These are phyloP conservation scores for Melanotaenia parkinsoni DNA, from an alignment of 2,797 vertebrate genomes.

Conservation along the genomic window DNA sequence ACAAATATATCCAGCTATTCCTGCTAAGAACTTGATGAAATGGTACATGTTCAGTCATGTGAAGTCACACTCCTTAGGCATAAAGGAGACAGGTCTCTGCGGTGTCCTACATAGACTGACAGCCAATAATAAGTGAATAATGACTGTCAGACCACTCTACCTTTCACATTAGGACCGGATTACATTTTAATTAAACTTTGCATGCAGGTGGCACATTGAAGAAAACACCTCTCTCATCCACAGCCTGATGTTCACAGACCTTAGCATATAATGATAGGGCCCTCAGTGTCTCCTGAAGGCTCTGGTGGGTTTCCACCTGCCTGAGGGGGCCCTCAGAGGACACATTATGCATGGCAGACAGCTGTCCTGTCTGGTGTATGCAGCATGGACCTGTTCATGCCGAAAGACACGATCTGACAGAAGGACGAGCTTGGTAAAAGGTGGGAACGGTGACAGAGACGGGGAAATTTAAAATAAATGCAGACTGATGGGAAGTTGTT, in stretches of 20 bases:
- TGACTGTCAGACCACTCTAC: constrained; percentile 41
- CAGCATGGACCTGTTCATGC: constrained; percentile 57
- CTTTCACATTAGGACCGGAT: constrained; percentile 38
- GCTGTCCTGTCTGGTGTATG: constrained; percentile 68
- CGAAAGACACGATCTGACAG: constrained; percentile 66
- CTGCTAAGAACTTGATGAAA: constrained; percentile 10
- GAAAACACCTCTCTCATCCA: constrained; percentile 65
- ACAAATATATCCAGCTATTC: constrained; percentile 5
- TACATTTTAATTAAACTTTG: constrained; percentile 64
- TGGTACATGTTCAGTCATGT: constrained; percentile 13
- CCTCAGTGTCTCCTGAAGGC: constrained; percentile 31
- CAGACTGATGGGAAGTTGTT: constrained; percentile 8
- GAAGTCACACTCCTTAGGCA: constrained; percentile 24
- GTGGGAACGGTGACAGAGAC: neutral
- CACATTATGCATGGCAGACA: constrained; percentile 76
- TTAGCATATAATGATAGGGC: constrained; percentile 48
- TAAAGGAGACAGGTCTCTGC: constrained; percentile 24
- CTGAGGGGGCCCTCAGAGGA: constrained; percentile 68
- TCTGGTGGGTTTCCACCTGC: constrained; percentile 55
- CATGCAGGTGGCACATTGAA: constrained; percentile 63
- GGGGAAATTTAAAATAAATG: constrained; percentile 22
- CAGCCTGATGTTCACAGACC: constrained; percentile 73
- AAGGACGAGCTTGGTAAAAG: constrained; percentile 24
- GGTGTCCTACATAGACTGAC: constrained; percentile 37
- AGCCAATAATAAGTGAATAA: constrained; percentile 54